Conservation (phyloP, 2,888 invertebrate species). For the Cantharis lateralis region DNA sequence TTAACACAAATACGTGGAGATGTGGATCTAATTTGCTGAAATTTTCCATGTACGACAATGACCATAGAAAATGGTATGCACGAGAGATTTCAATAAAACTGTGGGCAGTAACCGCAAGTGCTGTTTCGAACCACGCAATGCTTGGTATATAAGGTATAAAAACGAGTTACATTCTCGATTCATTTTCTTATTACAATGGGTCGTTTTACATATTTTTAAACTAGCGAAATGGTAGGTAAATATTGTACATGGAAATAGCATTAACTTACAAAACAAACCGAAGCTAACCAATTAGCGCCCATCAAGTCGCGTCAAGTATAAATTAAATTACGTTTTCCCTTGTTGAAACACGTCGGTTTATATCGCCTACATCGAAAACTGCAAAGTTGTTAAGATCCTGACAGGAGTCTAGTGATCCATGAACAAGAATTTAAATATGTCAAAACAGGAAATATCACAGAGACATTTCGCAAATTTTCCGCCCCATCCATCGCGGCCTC, state of each 20-base stretch:
- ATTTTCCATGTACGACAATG: slow-evolving; percentile 12
- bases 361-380: slow-evolving; percentile 26
- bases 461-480: slow-evolving; percentile 35
- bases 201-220: slow-evolving; percentile 8
- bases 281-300: slow-evolving; percentile 21
- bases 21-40: slow-evolving; percentile 15
- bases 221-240: slow-evolving; percentile 3
- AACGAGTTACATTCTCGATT: background rate
- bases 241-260: slow-evolving; percentile 10
- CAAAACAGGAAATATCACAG: slow-evolving; percentile 42
- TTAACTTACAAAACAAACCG: slow-evolving; percentile 16
- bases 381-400: slow-evolving; percentile 34
- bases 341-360: slow-evolving; percentile 30
- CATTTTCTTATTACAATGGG: slow-evolving; percentile 15
- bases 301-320: slow-evolving; percentile 31
- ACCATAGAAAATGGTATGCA: slow-evolving; percentile 8
- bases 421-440: slow-evolving; percentile 41
- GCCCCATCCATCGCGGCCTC: slow-evolving; percentile 18
- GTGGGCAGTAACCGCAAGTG: slow-evolving; percentile 1
- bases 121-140: background rate
- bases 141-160: background rate
- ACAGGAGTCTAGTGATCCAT: slow-evolving; percentile 40
- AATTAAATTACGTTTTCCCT: slow-evolving; percentile 36
- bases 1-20: background rate
- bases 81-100: slow-evolving; percentile 24